These are phyloP conservation scores for Theristus sp. DNA, from an alignment of 2,888 invertebrate genomes.

Conservation along the genomic window DNA sequence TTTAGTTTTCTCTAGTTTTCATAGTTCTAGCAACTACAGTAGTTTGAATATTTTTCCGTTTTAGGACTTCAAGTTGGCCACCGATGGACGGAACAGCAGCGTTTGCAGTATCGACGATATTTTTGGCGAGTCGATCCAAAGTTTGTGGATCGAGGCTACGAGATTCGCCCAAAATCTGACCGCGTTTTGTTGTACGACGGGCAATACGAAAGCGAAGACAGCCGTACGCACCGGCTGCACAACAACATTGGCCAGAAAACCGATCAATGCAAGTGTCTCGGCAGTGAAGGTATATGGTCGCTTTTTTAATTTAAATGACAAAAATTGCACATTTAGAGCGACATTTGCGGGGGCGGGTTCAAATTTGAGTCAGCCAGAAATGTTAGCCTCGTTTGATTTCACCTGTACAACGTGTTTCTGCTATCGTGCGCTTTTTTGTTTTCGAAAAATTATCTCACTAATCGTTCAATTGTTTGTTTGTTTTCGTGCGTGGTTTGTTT, in stretches of 20 bases:
- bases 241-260: constrained; percentile 3
- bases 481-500: too few relatives aligned
- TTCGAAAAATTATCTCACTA: too few relatives aligned
- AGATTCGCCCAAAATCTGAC: neutral
- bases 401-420: too few relatives aligned
- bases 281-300: constrained; percentile 2
- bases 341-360: too few relatives aligned
- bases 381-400: too few relatives aligned
- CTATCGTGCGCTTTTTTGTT: too few relatives aligned
- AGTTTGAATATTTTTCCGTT: too few relatives aligned
- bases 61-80: too few relatives aligned
- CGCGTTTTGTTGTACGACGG: constrained; percentile 1
- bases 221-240: neutral
- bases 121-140: neutral
- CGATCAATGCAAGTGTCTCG: constrained; percentile 4
- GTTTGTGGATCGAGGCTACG: neutral
- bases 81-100: neutral
- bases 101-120: neutral
- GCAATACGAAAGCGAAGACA: neutral
- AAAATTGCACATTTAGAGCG: neutral
- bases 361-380: too few relatives aligned
- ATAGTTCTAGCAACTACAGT: too few relatives aligned
- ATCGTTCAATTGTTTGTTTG: too few relatives aligned
- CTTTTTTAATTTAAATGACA: neutral
- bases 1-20: too few relatives aligned